phyloP scores from a whole-genome alignment of 2,797 vertebrate genomes.

The Glyptemys insculpta region DNA sequence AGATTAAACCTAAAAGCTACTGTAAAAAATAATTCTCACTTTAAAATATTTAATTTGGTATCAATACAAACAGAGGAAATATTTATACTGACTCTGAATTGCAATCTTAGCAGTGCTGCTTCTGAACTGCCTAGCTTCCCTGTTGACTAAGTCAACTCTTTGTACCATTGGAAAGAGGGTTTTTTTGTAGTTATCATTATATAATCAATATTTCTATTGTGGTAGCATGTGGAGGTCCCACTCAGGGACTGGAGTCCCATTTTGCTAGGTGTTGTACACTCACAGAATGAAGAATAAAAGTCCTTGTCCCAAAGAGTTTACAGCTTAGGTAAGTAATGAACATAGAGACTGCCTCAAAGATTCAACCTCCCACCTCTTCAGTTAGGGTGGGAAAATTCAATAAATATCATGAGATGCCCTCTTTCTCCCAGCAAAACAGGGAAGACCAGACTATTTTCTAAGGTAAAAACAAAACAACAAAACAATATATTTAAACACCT shows the following conservation, averaged over 20 bases:
- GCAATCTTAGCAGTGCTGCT: background rate
- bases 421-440: background rate
- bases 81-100: background rate
- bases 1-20: background rate
- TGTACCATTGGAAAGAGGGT: background rate
- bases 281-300: background rate
- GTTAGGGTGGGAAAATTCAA: background rate
- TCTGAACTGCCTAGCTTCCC: background rate
- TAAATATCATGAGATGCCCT: background rate
- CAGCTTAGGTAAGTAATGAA: accelerated
- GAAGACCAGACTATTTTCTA: background rate
- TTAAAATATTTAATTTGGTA: background rate
- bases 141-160: accelerated
- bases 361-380: background rate
- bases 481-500: background rate
- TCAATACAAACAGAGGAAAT: background rate
- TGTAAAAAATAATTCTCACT: background rate
- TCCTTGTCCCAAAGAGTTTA: background rate
- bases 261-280: background rate
- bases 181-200: background rate
- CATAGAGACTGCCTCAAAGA: background rate
- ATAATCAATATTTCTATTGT: background rate
- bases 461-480: background rate
- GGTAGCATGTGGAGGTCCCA: accelerated
- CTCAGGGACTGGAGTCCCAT: background rate